phyloP scores from a whole-genome alignment of 1,140 invertebrate genomes.

The Orius insidiosus region DNA sequence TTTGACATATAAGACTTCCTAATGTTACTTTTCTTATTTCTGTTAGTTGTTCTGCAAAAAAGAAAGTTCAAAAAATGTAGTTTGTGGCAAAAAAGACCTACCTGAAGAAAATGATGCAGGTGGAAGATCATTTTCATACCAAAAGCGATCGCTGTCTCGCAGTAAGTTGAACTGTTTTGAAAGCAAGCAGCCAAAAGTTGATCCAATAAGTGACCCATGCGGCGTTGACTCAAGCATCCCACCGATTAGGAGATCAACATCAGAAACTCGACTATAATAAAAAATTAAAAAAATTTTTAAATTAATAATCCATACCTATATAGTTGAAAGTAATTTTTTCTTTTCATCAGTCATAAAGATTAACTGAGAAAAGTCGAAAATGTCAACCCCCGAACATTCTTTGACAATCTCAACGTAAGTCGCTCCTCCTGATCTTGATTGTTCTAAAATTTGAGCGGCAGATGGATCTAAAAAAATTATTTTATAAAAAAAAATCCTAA shows the following conservation, averaged over 20 bases:
- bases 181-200: slow-evolving; percentile 71
- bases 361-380: slow-evolving; percentile 6
- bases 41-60: slow-evolving; percentile 53
- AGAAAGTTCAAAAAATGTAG: too few relatives aligned
- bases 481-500: background rate
- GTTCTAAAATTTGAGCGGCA: slow-evolving; percentile 5
- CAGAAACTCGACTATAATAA: slow-evolving; percentile 40
- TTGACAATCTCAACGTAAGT: slow-evolving; percentile 5
- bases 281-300: slow-evolving; percentile 2
- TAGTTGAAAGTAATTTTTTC: slow-evolving; percentile 4
- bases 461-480: slow-evolving; percentile 8
- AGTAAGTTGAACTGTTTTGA: slow-evolving; percentile 61
- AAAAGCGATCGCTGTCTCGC: slow-evolving; percentile 73
- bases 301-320: slow-evolving; percentile 6
- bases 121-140: slow-evolving; percentile 90
- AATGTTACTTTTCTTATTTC: slow-evolving; percentile 72
- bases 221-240: slow-evolving; percentile 64
- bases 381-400: slow-evolving; percentile 4
- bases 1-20: slow-evolving; percentile 68
- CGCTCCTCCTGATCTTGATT: slow-evolving; percentile 1
- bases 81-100: slow-evolving; percentile 19
- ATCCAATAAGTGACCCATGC: slow-evolving; percentile 63
- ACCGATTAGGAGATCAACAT: slow-evolving; percentile 75
- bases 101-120: slow-evolving; percentile 60
- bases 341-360: slow-evolving; percentile 4